Base-by-base conservation (phyloP, 1,140 invertebrate species). In the Cydia amplana region DNA sequence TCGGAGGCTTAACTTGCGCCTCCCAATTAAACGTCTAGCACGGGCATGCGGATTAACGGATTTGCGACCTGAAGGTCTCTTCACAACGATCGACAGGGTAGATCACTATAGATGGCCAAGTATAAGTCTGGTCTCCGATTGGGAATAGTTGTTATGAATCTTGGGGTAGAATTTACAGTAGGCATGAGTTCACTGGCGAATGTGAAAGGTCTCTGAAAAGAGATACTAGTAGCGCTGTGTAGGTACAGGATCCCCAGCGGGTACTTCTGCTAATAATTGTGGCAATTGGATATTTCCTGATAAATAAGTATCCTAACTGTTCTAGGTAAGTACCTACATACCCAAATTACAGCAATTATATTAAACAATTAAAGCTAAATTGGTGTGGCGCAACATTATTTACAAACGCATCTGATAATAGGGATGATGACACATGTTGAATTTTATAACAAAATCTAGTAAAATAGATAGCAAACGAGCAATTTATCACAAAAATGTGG, bases 1-100 rank as follows among this genome's bases (percentile, higher is more conserved):
- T 60, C 55, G 55, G 20, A 0, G 55, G 55, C 18, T 60, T 23
- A 60, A 23, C 55, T 60, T 9, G 6, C n/a, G 55, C 20, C 55
- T 60, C 20, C 51, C 55, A 60, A 60, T 60, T 60, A 60, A 60
- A 60, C 55, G 55, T 60, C 55, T 60, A 20, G 55, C 20, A n/a
- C 9, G 18, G 20, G 55, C n/a, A 60, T 12, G 18, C 55, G 55
- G 55, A 60, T 60, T 60, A 60, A 23, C 18, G 55, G 55, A 23
- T 60, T 60, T 60, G 55, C 55, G 55, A 60, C 55, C 20, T 20
- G 9, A 23, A n/a, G 20, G 5, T 10, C 9, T 10, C 7, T 55
- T 55, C 7, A 23, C 55, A 20, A 60, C 55, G 6, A 9, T 60
- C 10, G 55, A 20, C 55, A 60, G 55, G 20, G 9, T 23, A 10